Conservation (phyloP, 1,140 invertebrate species). For the Lasioglossum albipes region DNA sequence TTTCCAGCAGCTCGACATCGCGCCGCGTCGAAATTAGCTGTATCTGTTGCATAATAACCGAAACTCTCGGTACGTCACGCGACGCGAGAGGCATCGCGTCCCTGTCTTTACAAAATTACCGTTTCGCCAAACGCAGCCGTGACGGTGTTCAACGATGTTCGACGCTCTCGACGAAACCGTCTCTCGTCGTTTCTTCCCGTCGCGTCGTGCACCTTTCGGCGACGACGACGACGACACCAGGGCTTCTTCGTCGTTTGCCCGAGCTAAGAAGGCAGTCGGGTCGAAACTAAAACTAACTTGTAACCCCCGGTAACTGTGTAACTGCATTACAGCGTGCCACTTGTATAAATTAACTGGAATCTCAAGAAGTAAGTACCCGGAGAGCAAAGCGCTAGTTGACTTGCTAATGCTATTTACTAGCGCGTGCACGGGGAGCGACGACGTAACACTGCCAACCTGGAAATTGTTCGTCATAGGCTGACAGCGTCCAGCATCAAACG, state of each 20-base stretch:
- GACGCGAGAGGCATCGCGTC: background rate
- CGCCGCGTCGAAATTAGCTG: constrained; percentile 25
- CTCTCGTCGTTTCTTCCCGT: background rate
- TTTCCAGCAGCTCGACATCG: background rate
- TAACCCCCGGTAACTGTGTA: constrained; percentile 69
- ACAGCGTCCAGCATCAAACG: constrained; percentile 13
- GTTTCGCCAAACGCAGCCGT: constrained; percentile 26
- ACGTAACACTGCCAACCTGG: constrained; percentile 49
- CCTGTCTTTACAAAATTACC: constrained; percentile 29
- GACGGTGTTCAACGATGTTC: background rate
- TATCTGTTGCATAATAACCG: constrained; percentile 40
- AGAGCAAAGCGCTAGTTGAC: constrained; percentile 75
- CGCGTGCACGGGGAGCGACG: constrained; percentile 45
- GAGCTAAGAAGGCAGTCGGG: constrained; percentile 51
- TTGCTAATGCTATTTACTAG: constrained; percentile 78
- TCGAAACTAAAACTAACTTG: constrained; percentile 72
- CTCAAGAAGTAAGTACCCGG: constrained; percentile 75
- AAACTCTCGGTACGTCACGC: constrained; percentile 10
- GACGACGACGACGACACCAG: background rate
- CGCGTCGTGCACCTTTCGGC: background rate
- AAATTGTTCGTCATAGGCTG: constrained; percentile 54
- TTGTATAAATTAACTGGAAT: constrained; percentile 78
- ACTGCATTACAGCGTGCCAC: constrained; percentile 72
- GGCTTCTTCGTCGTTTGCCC: constrained; percentile 24
- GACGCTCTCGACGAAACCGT: background rate